Conservation (phyloP, 1,140 invertebrate genomes). For the Pachypeltis micranthus region DNA sequence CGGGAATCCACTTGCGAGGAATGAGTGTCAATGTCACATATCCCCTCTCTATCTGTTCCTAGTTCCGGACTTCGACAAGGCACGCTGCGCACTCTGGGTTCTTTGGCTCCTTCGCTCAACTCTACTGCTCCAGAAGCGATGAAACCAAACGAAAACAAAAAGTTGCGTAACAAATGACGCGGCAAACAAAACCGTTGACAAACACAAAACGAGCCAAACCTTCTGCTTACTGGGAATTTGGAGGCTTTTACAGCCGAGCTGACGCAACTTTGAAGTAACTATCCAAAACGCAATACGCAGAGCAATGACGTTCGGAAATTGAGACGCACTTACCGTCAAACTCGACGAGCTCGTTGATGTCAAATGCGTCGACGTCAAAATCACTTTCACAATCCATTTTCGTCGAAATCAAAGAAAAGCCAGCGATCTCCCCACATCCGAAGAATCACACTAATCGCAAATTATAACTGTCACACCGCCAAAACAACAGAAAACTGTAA, state of each 20-base stretch:
- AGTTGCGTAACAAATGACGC: not conserved
- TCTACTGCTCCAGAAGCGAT: not conserved
- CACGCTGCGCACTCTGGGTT: too few species aligned
- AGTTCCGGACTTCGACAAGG: too few species aligned
- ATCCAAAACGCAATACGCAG: not conserved
- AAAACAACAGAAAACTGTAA: too few species aligned
- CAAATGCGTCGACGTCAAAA: constrained; percentile 17
- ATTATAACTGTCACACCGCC: too few species aligned
- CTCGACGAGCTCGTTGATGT: constrained; percentile 20
- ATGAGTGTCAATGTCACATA: too few species aligned
- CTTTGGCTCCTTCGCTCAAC: not conserved
- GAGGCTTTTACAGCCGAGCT: not conserved
- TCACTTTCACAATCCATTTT: constrained; percentile 17
- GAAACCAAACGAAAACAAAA: not conserved
- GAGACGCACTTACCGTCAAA: constrained; percentile 21
- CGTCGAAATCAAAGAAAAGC: too few species aligned
- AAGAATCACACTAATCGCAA: too few species aligned
- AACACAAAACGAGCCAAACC: not conserved
- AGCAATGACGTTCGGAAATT: not conserved
- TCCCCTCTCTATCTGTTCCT: too few species aligned
- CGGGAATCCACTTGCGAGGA: too few species aligned
- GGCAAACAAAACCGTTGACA: not conserved
- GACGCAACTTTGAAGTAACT: not conserved
- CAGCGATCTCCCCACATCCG: too few species aligned
- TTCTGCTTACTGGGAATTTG: not conserved